Evolutionary conservation across 1,140 invertebrate genomes (phyloP).

Genomic region (Tachypleus tridentatus): DNA sequence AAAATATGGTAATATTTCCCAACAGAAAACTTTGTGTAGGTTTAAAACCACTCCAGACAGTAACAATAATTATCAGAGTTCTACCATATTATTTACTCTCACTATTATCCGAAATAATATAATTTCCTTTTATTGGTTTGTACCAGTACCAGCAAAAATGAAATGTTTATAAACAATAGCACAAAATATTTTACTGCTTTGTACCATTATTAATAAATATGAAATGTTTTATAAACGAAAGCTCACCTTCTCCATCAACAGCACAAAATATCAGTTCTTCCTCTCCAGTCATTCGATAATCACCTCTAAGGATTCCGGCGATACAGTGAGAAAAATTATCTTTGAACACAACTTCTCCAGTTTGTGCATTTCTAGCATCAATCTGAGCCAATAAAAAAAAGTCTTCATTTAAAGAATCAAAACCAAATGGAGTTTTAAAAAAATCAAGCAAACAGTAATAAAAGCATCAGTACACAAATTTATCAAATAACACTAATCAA

Average conservation of each 20-base stretch:
- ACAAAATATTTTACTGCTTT: background rate
- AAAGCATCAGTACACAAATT: too few species aligned
- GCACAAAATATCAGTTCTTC: conserved; percentile 72
- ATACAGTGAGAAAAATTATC: conserved; percentile 56
- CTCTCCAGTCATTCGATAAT: conserved; percentile 68
- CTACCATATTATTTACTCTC: too few species aligned
- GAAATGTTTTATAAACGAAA: background rate
- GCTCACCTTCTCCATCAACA: conserved; percentile 67
- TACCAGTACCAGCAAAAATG: too few species aligned
- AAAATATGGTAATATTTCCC: too few species aligned
- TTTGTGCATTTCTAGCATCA: conserved; percentile 62
- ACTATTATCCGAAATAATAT: too few species aligned
- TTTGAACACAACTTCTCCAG: conserved; percentile 75
- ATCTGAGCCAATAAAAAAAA: conserved; percentile 26
- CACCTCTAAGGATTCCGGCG: conserved; percentile 68
- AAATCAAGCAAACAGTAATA: too few species aligned
- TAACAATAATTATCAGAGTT: too few species aligned
- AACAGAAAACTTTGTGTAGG: too few species aligned
- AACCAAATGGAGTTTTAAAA: too few species aligned
- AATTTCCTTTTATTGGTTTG: too few species aligned
- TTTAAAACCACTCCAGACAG: too few species aligned
- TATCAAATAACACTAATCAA: too few species aligned
- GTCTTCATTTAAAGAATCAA: background rate
- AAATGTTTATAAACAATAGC: background rate
- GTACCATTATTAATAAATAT: background rate